These are phyloP conservation scores for Prenolepis imparis DNA, from an alignment of 2,888 invertebrate genomes.

Conservation along the genomic window DNA sequence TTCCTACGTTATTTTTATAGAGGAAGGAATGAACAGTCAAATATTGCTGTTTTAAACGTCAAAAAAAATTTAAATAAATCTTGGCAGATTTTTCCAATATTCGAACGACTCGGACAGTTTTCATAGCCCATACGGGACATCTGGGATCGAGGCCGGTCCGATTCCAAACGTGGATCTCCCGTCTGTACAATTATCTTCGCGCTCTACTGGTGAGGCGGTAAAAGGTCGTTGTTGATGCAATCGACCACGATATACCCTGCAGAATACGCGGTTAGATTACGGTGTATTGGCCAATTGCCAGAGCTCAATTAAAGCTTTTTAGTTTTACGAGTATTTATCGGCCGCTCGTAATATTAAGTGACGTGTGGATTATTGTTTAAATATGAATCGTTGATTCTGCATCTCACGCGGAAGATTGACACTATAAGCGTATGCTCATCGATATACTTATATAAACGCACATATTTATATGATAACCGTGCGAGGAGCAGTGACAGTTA, in stretches of 20 bases:
- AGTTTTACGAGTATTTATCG: slow-evolving; percentile 47
- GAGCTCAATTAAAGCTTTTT: slow-evolving; percentile 64
- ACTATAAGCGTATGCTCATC: not conserved
- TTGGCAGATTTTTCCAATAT: slow-evolving; percentile 2
- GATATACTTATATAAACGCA: not conserved
- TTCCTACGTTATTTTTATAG: not conserved
- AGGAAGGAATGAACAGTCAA: not conserved
- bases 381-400: slow-evolving; percentile 28
- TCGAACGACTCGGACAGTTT: not conserved
- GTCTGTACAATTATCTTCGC: slow-evolving; percentile 63
- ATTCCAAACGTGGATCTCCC: slow-evolving; percentile 40
- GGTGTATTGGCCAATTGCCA: slow-evolving; percentile 60
- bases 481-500: slow-evolving; percentile 3
- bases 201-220: slow-evolving; percentile 65
- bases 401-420: not conserved
- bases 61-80: not conserved
- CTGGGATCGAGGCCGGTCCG: slow-evolving; percentile 36
- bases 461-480: not conserved
- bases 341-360: slow-evolving; percentile 1
- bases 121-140: slow-evolving; percentile 24
- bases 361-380: slow-evolving; percentile 35
- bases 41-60: not conserved
- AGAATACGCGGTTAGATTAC: slow-evolving; percentile 50
- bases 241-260: slow-evolving; percentile 56
- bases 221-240: slow-evolving; percentile 65